A percentile compares a stretch with the other conserved stretches of the same genome.
Conservation (phyloP, 2,113 vertebrate species). For the Spermophilus dauricus region DNA sequence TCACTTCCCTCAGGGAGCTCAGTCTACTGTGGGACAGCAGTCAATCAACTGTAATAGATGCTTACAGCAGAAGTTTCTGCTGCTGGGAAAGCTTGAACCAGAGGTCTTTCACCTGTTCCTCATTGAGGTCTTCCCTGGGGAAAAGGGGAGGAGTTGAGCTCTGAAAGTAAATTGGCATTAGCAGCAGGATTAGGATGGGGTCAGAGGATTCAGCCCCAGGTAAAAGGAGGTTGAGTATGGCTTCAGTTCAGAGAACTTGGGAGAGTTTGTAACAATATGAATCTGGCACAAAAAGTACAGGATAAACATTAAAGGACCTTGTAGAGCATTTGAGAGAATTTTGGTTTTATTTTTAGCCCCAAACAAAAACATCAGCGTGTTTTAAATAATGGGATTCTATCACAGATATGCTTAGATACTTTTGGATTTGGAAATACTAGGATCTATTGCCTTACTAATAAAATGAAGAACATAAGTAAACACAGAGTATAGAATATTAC, state of each 20-base stretch:
- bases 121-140: not conserved
- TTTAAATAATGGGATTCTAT: not conserved
- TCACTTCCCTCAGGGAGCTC: not conserved
- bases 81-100: not conserved
- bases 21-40: not conserved
- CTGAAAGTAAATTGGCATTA: not conserved
- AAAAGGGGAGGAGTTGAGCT: not conserved
- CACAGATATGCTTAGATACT: not conserved
- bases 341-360: not conserved
- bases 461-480: not conserved
- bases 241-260: not conserved
- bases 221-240: not conserved
- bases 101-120: not conserved
- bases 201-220: not conserved
- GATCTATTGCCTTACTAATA: not conserved
- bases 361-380: not conserved
- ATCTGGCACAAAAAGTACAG: not conserved
- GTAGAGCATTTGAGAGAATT: not conserved
- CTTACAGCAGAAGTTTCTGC: not conserved
- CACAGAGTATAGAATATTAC: not conserved
- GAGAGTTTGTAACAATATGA: not conserved
- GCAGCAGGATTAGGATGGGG: fast-evolving
- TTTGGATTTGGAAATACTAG: not conserved
- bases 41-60: not conserved
- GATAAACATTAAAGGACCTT: not conserved